Percentiles rank a stretch among this genome's conserved stretches.
Conservation (phyloP, 2,113 vertebrate species). For the Psammodynastes pulverulentus region DNA sequence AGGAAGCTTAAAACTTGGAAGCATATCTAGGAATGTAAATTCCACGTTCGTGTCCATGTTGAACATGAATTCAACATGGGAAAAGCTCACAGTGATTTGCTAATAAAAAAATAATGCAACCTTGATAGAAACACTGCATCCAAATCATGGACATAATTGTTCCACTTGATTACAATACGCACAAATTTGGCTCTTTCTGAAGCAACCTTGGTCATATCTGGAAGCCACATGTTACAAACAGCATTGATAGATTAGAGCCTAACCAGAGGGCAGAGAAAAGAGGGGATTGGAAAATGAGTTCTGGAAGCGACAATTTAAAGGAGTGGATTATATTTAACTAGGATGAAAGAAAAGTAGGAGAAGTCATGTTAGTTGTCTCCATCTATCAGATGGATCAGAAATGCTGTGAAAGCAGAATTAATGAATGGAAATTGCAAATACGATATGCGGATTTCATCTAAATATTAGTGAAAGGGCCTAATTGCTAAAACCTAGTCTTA, state of each 20-base stretch:
- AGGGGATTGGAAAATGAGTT: neutral
- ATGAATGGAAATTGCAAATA: neutral
- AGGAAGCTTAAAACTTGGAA: neutral
- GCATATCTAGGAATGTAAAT: neutral
- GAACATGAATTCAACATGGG: neutral
- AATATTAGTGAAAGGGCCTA: neutral
- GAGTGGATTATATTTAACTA: neutral
- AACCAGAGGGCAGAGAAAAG: neutral
- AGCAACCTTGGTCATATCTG: neutral
- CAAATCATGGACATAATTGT: neutral
- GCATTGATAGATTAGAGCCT: neutral
- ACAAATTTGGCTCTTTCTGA: neutral
- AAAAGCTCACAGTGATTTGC: neutral
- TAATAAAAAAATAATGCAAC: neutral
- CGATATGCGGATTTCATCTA: neutral
- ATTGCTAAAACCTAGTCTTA: neutral
- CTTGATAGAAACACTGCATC: neutral
- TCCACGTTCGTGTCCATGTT: neutral
- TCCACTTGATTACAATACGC: neutral
- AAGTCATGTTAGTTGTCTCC: neutral
- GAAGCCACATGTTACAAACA: neutral
- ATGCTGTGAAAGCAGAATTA: neutral
- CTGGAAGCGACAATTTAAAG: neutral
- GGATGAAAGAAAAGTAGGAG: neutral
- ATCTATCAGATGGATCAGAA: neutral